These are phyloP conservation scores for Leuciscus idus DNA, from an alignment of 2,113 vertebrate genomes.

Conservation along the genomic window DNA sequence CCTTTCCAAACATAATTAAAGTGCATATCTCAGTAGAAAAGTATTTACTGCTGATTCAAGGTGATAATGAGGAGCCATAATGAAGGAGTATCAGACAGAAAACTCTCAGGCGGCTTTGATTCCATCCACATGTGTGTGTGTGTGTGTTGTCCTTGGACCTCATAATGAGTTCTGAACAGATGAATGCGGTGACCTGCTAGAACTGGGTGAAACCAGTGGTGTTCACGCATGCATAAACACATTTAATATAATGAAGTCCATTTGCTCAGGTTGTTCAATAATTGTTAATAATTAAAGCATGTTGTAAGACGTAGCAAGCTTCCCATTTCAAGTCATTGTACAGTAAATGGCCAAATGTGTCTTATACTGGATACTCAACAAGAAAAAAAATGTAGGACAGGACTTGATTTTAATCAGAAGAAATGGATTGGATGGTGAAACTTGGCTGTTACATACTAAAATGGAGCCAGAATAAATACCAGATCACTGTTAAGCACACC, in stretches of 20 bases:
- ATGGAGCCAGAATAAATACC: not conserved
- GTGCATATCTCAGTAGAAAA: constrained; percentile 19
- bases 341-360: not conserved
- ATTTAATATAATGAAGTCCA: not conserved
- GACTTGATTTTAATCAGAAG: not conserved
- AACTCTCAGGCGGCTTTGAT: not conserved
- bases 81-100: not conserved
- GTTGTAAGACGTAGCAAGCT: not conserved
- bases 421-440: not conserved
- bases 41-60: constrained; percentile 11
- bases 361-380: not conserved
- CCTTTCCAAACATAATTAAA: constrained; percentile 22
- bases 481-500: not conserved
- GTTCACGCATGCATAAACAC: not conserved
- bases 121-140: not conserved
- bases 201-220: not conserved
- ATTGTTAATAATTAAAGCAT: not conserved
- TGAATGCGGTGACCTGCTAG: constrained; percentile 22
- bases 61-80: not conserved
- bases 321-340: not conserved
- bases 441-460: not conserved
- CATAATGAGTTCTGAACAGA: not conserved
- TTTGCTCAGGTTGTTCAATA: not conserved
- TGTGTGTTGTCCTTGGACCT: constrained; percentile 36
- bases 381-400: not conserved